phyloP scores from a whole-genome alignment of 2,113 vertebrate genomes.

The Gnathochromis pfefferi region DNA sequence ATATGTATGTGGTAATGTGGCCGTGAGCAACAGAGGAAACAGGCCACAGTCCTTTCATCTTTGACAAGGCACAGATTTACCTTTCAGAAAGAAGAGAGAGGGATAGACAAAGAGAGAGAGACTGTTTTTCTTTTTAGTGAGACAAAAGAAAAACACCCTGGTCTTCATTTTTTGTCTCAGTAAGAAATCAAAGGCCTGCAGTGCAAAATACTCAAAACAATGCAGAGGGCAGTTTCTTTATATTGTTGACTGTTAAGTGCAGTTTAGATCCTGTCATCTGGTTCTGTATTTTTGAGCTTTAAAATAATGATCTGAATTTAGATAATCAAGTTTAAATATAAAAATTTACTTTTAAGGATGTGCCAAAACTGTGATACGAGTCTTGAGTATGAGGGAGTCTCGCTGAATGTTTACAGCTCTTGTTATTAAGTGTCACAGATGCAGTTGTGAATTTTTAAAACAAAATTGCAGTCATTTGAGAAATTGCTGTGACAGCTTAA shows the following conservation, averaged over 20 bases:
- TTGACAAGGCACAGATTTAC: conserved; percentile 35
- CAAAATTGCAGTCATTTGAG: background rate
- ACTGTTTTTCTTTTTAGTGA: conserved; percentile 7
- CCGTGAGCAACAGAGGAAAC: background rate
- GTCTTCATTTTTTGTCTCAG: background rate
- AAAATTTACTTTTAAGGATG: background rate
- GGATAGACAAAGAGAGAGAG: background rate
- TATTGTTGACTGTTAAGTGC: background rate
- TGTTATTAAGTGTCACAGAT: background rate
- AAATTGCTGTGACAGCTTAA: background rate
- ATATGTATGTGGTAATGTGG: background rate
- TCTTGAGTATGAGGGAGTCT: background rate
- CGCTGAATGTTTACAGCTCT: background rate
- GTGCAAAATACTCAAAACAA: conserved; percentile 1
- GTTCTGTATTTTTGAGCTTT: background rate
- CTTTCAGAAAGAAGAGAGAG: conserved; percentile 19
- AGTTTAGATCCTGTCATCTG: background rate
- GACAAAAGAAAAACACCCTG: conserved; percentile 6
- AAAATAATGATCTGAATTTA: background rate
- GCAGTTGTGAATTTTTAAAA: background rate
- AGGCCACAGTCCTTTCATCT: conserved; percentile 50
- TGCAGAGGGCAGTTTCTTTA: background rate
- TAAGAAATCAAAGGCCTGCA: background rate
- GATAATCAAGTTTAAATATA: background rate
- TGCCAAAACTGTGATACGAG: background rate